Conservation (phyloP, 2,113 vertebrate genomes). For the Marmota flaviventris region DNA sequence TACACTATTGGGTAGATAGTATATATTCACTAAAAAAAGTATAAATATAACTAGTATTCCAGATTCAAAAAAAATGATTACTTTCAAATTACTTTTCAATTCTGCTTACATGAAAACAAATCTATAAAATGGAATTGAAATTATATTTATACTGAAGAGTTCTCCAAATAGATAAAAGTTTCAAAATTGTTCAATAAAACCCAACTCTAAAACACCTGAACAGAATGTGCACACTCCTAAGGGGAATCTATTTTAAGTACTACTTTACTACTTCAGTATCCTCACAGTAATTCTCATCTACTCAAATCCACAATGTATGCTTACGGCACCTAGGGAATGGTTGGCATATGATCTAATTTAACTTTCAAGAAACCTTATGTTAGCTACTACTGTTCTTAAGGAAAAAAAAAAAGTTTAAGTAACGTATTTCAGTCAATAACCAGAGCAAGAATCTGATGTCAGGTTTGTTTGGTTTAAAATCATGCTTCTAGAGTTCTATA, state of each 20-base stretch:
- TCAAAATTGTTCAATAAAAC: neutral
- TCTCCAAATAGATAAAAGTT: constrained; percentile 22
- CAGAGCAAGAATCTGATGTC: neutral
- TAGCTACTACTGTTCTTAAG: neutral
- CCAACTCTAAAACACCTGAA: neutral
- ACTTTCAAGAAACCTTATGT: neutral
- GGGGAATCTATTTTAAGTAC: neutral
- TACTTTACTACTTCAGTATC: neutral
- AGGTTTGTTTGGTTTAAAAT: constrained; percentile 47
- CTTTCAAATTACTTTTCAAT: neutral
- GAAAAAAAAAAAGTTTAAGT: neutral
- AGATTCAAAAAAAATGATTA: constrained; percentile 47
- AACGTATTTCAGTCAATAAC: constrained; percentile 42
- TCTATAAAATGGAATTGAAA: constrained; percentile 39
- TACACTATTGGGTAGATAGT: neutral
- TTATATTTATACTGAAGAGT: constrained; percentile 47
- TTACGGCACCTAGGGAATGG: neutral
- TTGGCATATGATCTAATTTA: constrained; percentile 31
- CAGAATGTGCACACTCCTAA: neutral
- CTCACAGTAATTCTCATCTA: neutral
- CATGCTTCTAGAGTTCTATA: constrained; percentile 16
- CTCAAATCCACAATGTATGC: neutral
- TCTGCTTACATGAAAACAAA: constrained; percentile 20
- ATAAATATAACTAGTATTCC: constrained; percentile 16
- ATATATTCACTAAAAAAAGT: neutral